These are phyloP conservation scores for Apostichopus leukothele DNA, from an alignment of 53 echinoderm and acorn worm species.

Conservation along the genomic window DNA sequence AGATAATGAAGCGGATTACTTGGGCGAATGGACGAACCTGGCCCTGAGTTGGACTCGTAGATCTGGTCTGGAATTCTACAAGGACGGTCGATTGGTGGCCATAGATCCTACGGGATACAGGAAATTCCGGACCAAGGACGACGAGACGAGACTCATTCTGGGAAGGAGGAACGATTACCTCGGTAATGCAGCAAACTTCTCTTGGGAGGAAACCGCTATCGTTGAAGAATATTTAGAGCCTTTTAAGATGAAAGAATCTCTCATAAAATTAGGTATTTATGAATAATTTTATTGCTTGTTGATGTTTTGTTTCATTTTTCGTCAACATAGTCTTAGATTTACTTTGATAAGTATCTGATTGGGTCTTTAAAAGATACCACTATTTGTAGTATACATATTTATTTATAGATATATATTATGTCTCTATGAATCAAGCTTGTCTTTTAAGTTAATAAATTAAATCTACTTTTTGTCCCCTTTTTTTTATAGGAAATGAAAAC, in stretches of 20 bases:
- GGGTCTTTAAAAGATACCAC: no score
- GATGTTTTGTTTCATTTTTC: no score
- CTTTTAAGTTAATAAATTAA: no score
- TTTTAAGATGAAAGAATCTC: conserved; percentile 57
- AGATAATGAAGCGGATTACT: conserved; percentile 38
- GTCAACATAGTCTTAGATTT: no score
- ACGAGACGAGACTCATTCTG: conserved; percentile 60
- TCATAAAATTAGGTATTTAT: conserved; percentile 63
- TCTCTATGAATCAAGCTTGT: no score
- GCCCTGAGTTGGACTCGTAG: conserved; percentile 67
- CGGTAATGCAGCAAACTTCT: conserved; percentile 71
- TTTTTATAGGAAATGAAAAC: conserved; percentile 58
- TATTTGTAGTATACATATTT: no score
- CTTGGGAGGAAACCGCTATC: conserved; percentile 75
- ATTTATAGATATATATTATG: no score
- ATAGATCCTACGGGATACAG: conserved; percentile 77
- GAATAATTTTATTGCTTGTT: no score
- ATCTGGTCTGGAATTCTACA: conserved; percentile 69
- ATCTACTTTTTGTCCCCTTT: no score
- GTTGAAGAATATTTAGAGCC: conserved; percentile 66
- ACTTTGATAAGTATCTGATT: no score
- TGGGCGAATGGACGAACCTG: conserved; percentile 71
- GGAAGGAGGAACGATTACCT: conserved; percentile 86
- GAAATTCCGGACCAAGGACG: conserved; percentile 65
- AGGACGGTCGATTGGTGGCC: conserved; percentile 64